A percentile compares a stretch with the other conserved stretches of the same genome.
Conservation (phyloP, 2,113 vertebrate genomes). For the Calypte anna region DNA sequence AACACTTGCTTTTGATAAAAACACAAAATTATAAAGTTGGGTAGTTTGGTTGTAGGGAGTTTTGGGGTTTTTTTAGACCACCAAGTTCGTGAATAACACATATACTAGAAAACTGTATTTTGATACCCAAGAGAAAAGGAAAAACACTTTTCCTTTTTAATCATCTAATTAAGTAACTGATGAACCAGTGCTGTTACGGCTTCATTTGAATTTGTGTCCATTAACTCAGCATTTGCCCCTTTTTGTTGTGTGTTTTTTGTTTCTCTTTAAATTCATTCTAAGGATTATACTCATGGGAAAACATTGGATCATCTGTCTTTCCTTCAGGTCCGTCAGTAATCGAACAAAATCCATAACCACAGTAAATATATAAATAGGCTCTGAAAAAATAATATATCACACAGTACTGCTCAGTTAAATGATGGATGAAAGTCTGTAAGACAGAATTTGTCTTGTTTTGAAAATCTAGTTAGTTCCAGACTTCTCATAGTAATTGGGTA, state of each 20-base stretch:
- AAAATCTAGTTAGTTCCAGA: not conserved
- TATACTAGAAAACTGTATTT: not conserved
- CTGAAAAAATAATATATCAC: not conserved
- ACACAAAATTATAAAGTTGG: not conserved
- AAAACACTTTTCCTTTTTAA: not conserved
- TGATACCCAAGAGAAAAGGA: not conserved
- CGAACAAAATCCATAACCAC: not conserved
- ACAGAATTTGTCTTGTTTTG: not conserved
- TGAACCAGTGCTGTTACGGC: not conserved
- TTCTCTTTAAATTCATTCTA: not conserved
- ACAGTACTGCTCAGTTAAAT: not conserved
- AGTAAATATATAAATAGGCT: not conserved
- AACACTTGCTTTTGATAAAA: not conserved
- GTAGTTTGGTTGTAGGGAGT: not conserved
- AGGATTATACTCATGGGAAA: not conserved
- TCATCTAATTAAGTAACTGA: not conserved
- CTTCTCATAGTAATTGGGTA: not conserved
- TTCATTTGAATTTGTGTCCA: slow-evolving; percentile 11
- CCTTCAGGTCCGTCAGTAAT: not conserved
- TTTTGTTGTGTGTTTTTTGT: not conserved
- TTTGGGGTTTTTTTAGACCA: not conserved
- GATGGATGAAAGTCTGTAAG: not conserved
- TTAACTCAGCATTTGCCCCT: not conserved
- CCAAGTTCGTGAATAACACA: not conserved
- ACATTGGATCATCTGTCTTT: not conserved